These are phyloP conservation scores for Penaeus chinensis DNA, from an alignment of 1,140 invertebrate genomes.

Conservation along the genomic window DNA sequence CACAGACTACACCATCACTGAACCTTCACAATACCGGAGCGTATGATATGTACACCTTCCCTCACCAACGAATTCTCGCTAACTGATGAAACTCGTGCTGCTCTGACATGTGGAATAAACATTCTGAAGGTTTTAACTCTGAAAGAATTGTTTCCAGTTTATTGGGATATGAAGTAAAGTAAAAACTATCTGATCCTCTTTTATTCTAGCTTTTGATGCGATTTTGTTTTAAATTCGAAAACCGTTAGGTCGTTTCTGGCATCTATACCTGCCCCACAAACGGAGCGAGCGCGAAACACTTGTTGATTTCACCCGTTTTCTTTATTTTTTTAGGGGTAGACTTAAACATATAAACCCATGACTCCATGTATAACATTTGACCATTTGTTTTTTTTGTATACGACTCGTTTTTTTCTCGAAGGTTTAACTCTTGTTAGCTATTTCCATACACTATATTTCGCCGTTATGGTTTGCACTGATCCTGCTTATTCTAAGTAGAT, in stretches of 20 bases:
- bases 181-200: background rate
- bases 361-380: no score
- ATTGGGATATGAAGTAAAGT: background rate
- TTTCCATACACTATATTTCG: no score
- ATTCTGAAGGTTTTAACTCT: background rate
- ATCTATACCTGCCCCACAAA: conserved; percentile 47
- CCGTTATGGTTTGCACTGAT: no score
- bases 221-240: conserved; percentile 4
- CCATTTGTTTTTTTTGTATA: no score
- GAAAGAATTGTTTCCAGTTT: background rate
- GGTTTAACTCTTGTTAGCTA: no score
- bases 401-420: no score
- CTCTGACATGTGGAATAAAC: background rate
- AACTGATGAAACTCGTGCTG: conserved; percentile 51
- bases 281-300: conserved; percentile 33
- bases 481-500: no score
- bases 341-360: background rate
- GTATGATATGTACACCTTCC: conserved; percentile 5
- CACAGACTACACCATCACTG: conserved; percentile 29
- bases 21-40: conserved; percentile 8
- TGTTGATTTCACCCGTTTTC: conserved; percentile 53
- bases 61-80: conserved; percentile 35
- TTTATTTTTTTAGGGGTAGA: background rate
- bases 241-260: background rate
- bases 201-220: background rate